These are phyloP conservation scores for Serinus canaria DNA, from an alignment of 2,113 vertebrate genomes.

Conservation along the genomic window DNA sequence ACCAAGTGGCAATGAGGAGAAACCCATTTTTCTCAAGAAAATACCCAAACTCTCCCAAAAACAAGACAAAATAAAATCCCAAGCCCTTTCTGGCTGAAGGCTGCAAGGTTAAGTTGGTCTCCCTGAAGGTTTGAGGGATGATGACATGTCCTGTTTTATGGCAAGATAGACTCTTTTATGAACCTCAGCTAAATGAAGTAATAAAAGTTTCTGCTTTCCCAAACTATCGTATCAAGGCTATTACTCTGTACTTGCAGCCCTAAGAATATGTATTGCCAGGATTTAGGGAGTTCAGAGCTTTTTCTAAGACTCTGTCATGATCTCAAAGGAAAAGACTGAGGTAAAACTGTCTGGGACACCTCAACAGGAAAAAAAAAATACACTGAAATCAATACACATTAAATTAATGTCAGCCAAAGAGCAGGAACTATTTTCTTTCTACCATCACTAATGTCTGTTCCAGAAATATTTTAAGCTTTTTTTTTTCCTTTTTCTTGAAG, in stretches of 20 bases:
- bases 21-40: background rate
- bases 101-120: background rate
- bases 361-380: background rate
- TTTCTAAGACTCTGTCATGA: conserved; percentile 1
- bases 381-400: conserved; percentile 6
- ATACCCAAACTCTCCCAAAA: background rate
- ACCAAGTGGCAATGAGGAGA: background rate
- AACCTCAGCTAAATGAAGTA: conserved; percentile 1
- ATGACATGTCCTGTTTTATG: background rate
- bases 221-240: background rate
- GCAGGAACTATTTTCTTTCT: background rate
- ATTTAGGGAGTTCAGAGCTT: conserved; percentile 16
- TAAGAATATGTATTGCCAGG: background rate
- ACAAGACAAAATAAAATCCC: background rate
- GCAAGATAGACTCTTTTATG: background rate
- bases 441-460: background rate
- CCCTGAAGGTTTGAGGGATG: background rate
- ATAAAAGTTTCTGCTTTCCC: conserved; percentile 30
- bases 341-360: background rate
- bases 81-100: background rate
- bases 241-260: background rate
- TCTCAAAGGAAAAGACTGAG: background rate
- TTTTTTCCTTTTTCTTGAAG: background rate
- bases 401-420: background rate
- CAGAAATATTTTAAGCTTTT: background rate